phyloP scores from a whole-genome alignment of 2,797 vertebrate genomes.

The Pseudomugil tenellus region DNA sequence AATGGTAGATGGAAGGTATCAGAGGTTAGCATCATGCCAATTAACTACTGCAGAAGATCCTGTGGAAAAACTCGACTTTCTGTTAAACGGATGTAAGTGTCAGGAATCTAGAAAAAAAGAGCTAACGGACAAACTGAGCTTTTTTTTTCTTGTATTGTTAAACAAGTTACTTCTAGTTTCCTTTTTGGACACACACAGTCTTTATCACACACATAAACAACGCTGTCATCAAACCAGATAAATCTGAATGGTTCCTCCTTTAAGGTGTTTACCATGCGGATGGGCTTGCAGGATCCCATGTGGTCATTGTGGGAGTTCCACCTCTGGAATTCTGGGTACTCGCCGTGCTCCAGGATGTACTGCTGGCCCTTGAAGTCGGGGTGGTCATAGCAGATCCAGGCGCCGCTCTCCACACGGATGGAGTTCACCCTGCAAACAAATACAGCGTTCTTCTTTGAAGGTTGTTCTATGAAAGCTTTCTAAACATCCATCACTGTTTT shows the following conservation, averaged over 20 bases:
- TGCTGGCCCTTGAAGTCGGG: slow-evolving; percentile 91
- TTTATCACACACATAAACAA: too few relatives aligned
- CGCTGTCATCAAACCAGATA: neutral
- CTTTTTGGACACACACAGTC: too few relatives aligned
- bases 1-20: neutral
- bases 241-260: neutral
- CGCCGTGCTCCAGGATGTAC: slow-evolving; percentile 89
- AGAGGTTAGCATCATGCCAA: too few relatives aligned
- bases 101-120: too few relatives aligned
- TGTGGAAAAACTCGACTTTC: too few relatives aligned
- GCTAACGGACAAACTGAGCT: too few relatives aligned
- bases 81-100: too few relatives aligned
- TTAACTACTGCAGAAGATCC: too few relatives aligned
- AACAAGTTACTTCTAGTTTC: too few relatives aligned
- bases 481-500: too few relatives aligned
- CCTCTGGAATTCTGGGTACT: slow-evolving; percentile 89
- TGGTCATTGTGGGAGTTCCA: slow-evolving; percentile 92
- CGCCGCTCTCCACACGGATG: slow-evolving; percentile 88
- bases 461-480: too few relatives aligned
- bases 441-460: neutral
- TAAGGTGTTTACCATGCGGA: slow-evolving; percentile 86
- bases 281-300: slow-evolving; percentile 91
- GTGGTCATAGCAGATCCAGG: slow-evolving; percentile 91
- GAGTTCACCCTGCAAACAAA: slow-evolving; percentile 84
- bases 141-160: too few relatives aligned